phyloP scores from a whole-genome alignment of 2,888 invertebrate genomes.

The Melikaiella ostensackeni region DNA sequence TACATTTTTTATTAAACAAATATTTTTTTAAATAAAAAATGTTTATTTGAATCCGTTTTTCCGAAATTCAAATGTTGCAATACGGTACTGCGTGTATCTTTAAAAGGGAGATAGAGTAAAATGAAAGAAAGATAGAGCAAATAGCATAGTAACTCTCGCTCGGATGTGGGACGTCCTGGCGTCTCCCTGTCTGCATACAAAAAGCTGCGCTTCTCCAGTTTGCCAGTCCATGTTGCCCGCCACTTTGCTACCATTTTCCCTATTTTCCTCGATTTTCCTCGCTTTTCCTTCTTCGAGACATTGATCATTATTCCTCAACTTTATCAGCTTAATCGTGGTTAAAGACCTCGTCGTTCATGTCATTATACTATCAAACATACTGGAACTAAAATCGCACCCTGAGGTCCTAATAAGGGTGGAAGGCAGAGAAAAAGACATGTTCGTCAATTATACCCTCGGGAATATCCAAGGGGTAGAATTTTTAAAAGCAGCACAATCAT shows the following conservation, averaged over 20 bases:
- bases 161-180: constrained; percentile 63
- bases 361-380: neutral
- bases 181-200: constrained; percentile 60
- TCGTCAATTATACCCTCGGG: neutral
- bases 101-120: constrained; percentile 46
- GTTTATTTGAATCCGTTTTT: neutral
- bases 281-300: neutral
- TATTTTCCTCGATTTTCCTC: constrained; percentile 7
- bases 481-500: neutral
- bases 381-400: neutral
- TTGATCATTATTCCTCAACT: neutral
- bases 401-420: neutral
- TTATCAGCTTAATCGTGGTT: neutral
- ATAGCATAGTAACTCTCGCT: constrained; percentile 53
- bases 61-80: neutral
- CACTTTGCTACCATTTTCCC: constrained; percentile 6
- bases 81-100: constrained; percentile 29
- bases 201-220: constrained; percentile 56
- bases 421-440: neutral
- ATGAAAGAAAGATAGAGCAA: constrained; percentile 38
- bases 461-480: neutral
- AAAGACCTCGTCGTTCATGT: neutral
- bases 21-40: too few relatives aligned
- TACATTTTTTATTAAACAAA: too few relatives aligned
- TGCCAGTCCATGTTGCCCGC: constrained; percentile 7